Evolutionary conservation across 2,113 vertebrate genomes (phyloP), one percentile per base, ranked within the genome.

Genomic region (Hemichromis elongatus): DNA sequence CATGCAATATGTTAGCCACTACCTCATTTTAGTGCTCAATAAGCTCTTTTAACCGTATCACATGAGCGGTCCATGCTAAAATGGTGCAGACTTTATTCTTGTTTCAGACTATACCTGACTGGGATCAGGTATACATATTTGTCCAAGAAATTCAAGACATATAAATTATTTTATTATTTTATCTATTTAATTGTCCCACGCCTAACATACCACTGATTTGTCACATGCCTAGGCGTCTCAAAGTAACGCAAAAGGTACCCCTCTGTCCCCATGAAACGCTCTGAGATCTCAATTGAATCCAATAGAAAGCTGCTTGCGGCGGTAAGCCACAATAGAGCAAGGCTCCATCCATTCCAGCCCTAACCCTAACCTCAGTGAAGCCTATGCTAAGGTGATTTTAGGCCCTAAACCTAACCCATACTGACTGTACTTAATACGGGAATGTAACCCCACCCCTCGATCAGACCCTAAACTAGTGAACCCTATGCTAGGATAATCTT

Each of bases 221-320:
- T 59, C 16, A 10, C 56, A 30, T 28, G 14, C 28, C 56, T 33
- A 59, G 10, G 2, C 1, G 0, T 59, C 28, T 59, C 56, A 59
- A 10, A 59, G 57, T 33, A 59, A 33, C 9, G 0, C 30, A 59
- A 59, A 59, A 59, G 56, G 0, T 33, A 59, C 16, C 26, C 2
- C 0, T 57, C 3, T 18, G 28, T 59, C 56, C 56, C 30, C 2
- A 59, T 30, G 26, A 59, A 59, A 30, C 0, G 1, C 56, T 59
- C 0, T 56, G 2, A 8, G 33, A 8, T 35, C 33, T 35, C 33
- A 35, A 35, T 7, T 35, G 7, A 35, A 9, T 35, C 33, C 33
- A 56, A 28, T 12, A 56, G 24, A 56, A 56, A 56, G 1, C 54
- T 12, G 14, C 54, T 53, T n/a, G 19, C 5, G 5, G 21, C 0